These are phyloP conservation scores for Prunella strophiata DNA, from an alignment of 2,797 vertebrate species.

Conservation along the genomic window DNA sequence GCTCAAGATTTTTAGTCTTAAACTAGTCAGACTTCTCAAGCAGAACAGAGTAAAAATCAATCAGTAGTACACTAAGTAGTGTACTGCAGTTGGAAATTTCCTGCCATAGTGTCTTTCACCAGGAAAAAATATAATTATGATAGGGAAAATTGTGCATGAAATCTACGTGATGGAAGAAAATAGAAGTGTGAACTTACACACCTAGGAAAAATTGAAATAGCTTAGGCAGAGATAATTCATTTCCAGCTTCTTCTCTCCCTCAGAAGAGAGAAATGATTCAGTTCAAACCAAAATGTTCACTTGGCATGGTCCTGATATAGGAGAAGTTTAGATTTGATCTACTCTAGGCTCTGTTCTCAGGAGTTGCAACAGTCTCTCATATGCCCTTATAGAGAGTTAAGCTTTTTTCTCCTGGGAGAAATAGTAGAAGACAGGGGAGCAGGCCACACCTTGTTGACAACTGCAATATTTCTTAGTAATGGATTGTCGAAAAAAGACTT, in stretches of 20 bases:
- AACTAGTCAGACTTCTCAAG: background rate
- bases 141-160: conserved; percentile 3
- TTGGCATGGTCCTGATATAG: background rate
- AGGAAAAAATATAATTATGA: background rate
- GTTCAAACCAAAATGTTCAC: background rate
- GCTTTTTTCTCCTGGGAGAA: background rate
- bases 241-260: background rate
- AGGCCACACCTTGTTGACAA: background rate
- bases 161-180: background rate
- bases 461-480: background rate
- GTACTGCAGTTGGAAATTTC: background rate
- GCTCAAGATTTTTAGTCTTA: background rate
- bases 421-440: background rate
- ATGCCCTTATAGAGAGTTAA: background rate
- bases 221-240: background rate
- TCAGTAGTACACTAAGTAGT: background rate
- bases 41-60: background rate
- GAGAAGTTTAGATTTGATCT: background rate
- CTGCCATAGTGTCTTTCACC: background rate
- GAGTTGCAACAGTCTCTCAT: background rate
- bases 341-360: background rate
- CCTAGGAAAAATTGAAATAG: background rate
- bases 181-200: background rate
- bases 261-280: background rate
- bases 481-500: background rate